Base-by-base conservation (phyloP, 1,140 invertebrate species). In the Ceratosolen fusciceps region DNA sequence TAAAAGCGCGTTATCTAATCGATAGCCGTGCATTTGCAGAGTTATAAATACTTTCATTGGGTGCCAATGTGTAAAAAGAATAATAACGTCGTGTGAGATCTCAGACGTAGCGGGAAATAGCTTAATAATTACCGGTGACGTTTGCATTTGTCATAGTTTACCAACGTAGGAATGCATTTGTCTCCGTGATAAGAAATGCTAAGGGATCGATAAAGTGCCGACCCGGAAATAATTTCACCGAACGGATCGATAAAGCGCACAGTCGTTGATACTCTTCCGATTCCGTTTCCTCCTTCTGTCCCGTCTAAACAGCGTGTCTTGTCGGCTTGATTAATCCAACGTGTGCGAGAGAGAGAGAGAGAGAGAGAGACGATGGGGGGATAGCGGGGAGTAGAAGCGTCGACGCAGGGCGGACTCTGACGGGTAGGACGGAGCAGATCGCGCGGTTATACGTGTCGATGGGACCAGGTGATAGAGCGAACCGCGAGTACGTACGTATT, bases 381-480 rank as follows among this genome's bases (percentile, higher is more conserved):
- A 67, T 1, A 5, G 34, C 1, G 37, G 4, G 24, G 16, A 29
- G 14, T 43, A 12, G 39, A 12, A 7, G 39, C n/a, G 39, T 43
- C 5, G 39, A 43, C 12, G 39, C 5, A 43, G 26, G 21, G 62
- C 21, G 31, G n/a, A 16, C 7, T 5, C 12, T 21, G 31, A 16
- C 5, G 16, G 34, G 16, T 34, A 3, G 31, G 60, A 21, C n/a
- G 21, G 29, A n/a, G n/a, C 2, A 43, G 54, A 37, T 14, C 73
- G 60, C 73, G 58, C 60, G 56, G 21, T 65, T 75, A 37, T 37
- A 52, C 58, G 58, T 75, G 73, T 49, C 43, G 73, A 75, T 75
- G 12, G 0, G 60, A n/a, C 5, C 24, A 7, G 24, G 7, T 19
- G 72, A 74, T 74, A 74, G 58, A 43, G 72, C 1, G 19, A 12